Evolutionary conservation across 2,888 invertebrate genomes (phyloP), one percentile per base, ranked within the genome.

Genomic region (Gibbula magus): DNA sequence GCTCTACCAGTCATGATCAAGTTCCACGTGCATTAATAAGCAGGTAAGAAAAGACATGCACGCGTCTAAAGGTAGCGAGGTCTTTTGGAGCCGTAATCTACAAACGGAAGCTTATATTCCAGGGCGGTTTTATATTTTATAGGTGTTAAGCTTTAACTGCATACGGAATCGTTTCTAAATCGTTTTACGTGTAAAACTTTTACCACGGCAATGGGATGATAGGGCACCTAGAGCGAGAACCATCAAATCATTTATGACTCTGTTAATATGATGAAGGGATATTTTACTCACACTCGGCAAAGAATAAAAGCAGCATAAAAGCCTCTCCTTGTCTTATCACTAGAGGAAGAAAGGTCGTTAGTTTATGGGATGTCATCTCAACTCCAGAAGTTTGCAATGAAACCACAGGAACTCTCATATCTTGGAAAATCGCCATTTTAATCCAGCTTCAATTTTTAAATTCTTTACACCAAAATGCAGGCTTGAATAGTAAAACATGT

Each of bases 221-320:
- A 22, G 61, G 61, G 61, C 29, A 16, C 61, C 29, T 61, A 29
- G 25, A 16, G 29, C 10, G 29, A 29, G 61, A 25, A 61, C 61
- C 61, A 61, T 61, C 29, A 61, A 61, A 61, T 61, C 61, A 61
- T 61, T 61, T 61, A 61, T 61, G 25, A 29, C 61, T 61, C 29
- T 61, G 61, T 61, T 61, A 29, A 61, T 61, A 61, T 61, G 61
- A 61, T 61, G 61, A 61, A 61, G 29, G 61, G 61, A 61, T 61
- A 61, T 61, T 61, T 29, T 61, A n/a, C 61, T 61, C 61, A 61
- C 61, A 61, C 61, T 61, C 61, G 29, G 61, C 29, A 25, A 61
- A 61, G 61, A 61, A 61, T 61, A 61, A 61, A 61, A 61, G 61
- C 29, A 25, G 29, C 61, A 61, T 61, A 61, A 61, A 61, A 61